These are phyloP conservation scores for Drosophila mimetica DNA, from an alignment of 2,888 invertebrate genomes.

Conservation along the genomic window DNA sequence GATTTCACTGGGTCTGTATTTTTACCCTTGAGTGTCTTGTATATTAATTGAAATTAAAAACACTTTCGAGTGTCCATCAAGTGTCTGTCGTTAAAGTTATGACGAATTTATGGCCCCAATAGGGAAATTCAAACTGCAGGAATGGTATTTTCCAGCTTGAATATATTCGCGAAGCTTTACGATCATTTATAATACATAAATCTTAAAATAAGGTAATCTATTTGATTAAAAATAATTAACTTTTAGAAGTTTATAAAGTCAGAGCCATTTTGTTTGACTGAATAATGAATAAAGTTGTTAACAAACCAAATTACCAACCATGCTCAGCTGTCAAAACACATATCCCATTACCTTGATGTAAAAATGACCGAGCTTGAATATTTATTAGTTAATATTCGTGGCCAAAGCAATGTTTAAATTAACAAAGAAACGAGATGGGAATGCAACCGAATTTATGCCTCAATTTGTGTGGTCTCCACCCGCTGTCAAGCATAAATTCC, in stretches of 20 bases:
- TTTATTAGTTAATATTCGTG: slow-evolving; percentile 31
- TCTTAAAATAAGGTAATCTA: no score
- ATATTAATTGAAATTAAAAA: slow-evolving; percentile 51
- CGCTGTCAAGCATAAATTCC: slow-evolving; percentile 60
- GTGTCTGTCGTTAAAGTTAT: slow-evolving; percentile 40
- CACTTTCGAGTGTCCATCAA: slow-evolving; percentile 30
- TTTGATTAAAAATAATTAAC: no score
- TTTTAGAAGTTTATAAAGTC: no score
- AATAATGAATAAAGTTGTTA: neutral
- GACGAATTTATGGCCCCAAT: slow-evolving; percentile 6
- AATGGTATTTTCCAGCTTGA: neutral
- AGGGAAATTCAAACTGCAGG: neutral
- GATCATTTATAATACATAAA: no score
- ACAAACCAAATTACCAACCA: neutral
- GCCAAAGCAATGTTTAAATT: slow-evolving; percentile 55
- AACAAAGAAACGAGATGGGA: slow-evolving; percentile 34
- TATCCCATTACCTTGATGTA: neutral
- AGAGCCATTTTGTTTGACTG: no score
- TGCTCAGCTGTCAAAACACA: slow-evolving; percentile 16
- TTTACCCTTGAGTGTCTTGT: slow-evolving; percentile 27
- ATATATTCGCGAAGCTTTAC: neutral
- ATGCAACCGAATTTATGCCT: slow-evolving; percentile 59
- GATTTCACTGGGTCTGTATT: slow-evolving; percentile 21
- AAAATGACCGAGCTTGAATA: slow-evolving; percentile 11
- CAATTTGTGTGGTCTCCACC: slow-evolving; percentile 56